Evolutionary conservation across 2,113 vertebrate genomes (phyloP).

Genomic region (Bubo scandiacus): DNA sequence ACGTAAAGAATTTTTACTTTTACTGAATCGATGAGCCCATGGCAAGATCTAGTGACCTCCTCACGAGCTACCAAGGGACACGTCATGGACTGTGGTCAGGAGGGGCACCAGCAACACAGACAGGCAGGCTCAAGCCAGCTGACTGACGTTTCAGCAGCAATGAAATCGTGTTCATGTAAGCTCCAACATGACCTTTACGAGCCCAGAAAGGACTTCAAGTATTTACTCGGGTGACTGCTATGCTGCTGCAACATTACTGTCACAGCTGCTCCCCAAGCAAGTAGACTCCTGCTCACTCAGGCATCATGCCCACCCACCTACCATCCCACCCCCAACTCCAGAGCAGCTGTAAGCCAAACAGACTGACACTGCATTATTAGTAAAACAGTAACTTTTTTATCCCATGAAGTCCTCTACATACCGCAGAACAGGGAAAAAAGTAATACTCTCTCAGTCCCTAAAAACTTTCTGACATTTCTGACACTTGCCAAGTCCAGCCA

Average conservation of each 20-base stretch:
- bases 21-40: neutral
- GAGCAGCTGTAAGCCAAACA: neutral
- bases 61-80: neutral
- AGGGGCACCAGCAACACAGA: neutral
- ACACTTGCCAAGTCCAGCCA: neutral
- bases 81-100: rapidly evolving
- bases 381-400: neutral
- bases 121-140: neutral
- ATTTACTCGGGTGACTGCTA: neutral
- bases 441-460: neutral
- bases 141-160: neutral
- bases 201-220: neutral
- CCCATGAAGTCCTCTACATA: neutral
- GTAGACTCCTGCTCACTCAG: neutral
- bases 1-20: neutral
- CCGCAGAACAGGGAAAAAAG: rapidly evolving
- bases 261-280: neutral
- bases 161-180: neutral
- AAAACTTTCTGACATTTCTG: neutral
- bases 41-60: neutral
- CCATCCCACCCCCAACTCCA: neutral
- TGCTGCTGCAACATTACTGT: neutral
- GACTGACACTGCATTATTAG: neutral
- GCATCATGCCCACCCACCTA: too few species aligned
- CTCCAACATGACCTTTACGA: neutral